phyloP scores from a whole-genome alignment of 1,140 invertebrate genomes.

The Daktulosphaira vitifoliae region DNA sequence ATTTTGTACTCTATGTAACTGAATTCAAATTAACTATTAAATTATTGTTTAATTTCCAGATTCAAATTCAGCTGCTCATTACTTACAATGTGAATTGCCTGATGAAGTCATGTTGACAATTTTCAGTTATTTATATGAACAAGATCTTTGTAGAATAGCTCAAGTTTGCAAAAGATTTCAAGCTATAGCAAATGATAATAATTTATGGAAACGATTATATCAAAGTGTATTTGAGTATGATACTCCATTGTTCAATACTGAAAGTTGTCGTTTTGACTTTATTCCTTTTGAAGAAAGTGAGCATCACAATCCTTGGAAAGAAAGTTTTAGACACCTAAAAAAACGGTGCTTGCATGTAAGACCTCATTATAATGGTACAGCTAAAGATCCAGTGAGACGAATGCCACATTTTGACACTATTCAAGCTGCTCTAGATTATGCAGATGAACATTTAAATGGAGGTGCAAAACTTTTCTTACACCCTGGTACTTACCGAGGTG shows the following conservation, averaged over 20 bases:
- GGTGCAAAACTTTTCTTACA: conserved; percentile 75
- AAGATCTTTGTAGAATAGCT: conserved; percentile 83
- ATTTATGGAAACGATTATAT: conserved; percentile 92
- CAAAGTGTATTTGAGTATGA: conserved; percentile 96
- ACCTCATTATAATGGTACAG: conserved; percentile 60
- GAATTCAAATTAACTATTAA: no score
- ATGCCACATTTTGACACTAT: conserved; percentile 84
- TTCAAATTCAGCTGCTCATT: conserved; percentile 61
- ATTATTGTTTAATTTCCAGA: no score
- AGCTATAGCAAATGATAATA: conserved; percentile 86
- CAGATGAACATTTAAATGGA: conserved; percentile 53
- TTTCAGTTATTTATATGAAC: conserved; percentile 86
- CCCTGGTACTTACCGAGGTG: conserved; percentile 79
- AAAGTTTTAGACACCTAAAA: conserved; percentile 91
- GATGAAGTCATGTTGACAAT: conserved; percentile 93
- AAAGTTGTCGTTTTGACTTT: conserved; percentile 84
- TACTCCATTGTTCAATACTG: conserved; percentile 84
- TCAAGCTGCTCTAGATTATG: conserved; percentile 71
- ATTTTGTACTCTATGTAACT: no score
- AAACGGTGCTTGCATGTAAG: conserved; percentile 85
- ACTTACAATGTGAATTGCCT: conserved; percentile 87
- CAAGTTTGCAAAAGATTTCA: conserved; percentile 94
- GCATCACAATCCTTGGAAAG: conserved; percentile 94
- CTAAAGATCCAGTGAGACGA: conserved; percentile 47
- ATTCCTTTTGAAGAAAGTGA: conserved; percentile 81